phyloP scores from a whole-genome alignment of 2,888 invertebrate genomes.

The Sericinus montela region DNA sequence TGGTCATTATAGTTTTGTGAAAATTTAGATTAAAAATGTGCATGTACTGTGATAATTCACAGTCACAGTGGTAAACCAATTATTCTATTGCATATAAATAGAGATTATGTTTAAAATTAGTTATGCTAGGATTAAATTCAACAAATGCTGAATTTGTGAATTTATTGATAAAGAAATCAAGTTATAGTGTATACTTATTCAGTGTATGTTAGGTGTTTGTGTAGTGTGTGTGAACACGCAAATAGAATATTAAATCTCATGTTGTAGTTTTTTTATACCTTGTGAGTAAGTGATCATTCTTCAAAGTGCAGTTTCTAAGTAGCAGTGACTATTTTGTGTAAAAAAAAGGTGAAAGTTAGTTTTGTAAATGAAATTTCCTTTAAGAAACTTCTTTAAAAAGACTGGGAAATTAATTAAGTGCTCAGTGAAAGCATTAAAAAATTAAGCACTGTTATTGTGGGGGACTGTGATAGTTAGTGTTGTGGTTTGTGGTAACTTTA shows the following conservation, averaged over 20 bases:
- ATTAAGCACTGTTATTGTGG: slow-evolving; percentile 12
- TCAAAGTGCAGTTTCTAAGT: slow-evolving; percentile 39
- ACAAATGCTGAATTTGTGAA: slow-evolving; percentile 40
- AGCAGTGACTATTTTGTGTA: slow-evolving; percentile 12
- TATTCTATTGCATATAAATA: slow-evolving; percentile 44
- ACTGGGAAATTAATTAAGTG: slow-evolving; percentile 5
- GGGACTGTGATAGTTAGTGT: slow-evolving; percentile 13
- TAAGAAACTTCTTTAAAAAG: background rate
- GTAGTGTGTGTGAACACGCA: slow-evolving; percentile 73
- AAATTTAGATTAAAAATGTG: slow-evolving; percentile 43
- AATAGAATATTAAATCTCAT: slow-evolving; percentile 70
- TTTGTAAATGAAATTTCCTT: background rate
- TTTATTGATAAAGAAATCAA: slow-evolving; percentile 38
- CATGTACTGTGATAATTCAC: slow-evolving; percentile 58
- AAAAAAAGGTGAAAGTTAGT: slow-evolving; percentile 1
- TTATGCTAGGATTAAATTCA: slow-evolving; percentile 46
- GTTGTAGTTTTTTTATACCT: slow-evolving; percentile 75
- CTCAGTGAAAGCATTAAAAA: slow-evolving; percentile 3
- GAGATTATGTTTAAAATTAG: slow-evolving; percentile 37
- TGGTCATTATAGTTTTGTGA: slow-evolving; percentile 50
- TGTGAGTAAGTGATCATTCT: slow-evolving; percentile 50
- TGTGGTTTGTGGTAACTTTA: slow-evolving; percentile 12
- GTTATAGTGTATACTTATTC: slow-evolving; percentile 58
- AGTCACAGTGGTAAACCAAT: slow-evolving; percentile 60
- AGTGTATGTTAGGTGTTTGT: slow-evolving; percentile 72